Evolutionary conservation across 2,797 vertebrate species (phyloP).

Genomic region (Cirrhinus mrigala): DNA sequence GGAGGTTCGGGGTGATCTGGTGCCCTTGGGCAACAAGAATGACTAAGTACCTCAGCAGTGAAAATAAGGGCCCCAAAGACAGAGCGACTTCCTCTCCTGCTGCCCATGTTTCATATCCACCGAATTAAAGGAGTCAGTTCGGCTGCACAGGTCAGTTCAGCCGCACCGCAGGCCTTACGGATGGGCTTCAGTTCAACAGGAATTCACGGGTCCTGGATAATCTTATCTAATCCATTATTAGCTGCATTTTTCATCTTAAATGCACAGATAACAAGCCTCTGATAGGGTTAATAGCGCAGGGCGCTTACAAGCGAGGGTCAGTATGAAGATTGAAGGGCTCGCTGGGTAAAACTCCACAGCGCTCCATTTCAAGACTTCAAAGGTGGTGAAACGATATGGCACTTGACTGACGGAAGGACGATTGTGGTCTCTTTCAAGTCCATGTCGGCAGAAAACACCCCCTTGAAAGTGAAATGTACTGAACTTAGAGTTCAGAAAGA

Average conservation of each 20-base stretch:
- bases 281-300: conserved; percentile 68
- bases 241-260: conserved; percentile 73
- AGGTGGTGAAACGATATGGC: conserved; percentile 38
- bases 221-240: conserved; percentile 78
- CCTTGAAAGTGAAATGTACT: conserved; percentile 5
- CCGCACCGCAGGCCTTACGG: conserved; percentile 50
- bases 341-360: conserved; percentile 42
- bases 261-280: conserved; percentile 70
- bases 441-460: conserved; percentile 8
- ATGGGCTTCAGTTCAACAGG: conserved; percentile 60
- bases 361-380: conserved; percentile 36
- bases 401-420: conserved; percentile 25
- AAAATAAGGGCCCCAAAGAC: conserved; percentile 70
- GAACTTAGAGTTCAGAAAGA: background rate
- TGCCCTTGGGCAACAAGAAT: conserved; percentile 63
- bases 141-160: conserved; percentile 50
- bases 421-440: conserved; percentile 42
- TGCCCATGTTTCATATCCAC: conserved; percentile 69
- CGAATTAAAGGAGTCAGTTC: conserved; percentile 75
- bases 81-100: conserved; percentile 63
- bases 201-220: conserved; percentile 70
- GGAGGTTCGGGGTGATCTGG: conserved; percentile 56
- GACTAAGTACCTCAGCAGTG: conserved; percentile 66
- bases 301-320: conserved; percentile 66
- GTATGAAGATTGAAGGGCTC: conserved; percentile 67